Base-by-base conservation (phyloP, 2,797 vertebrate genomes). In the Adrianichthys oophorus region DNA sequence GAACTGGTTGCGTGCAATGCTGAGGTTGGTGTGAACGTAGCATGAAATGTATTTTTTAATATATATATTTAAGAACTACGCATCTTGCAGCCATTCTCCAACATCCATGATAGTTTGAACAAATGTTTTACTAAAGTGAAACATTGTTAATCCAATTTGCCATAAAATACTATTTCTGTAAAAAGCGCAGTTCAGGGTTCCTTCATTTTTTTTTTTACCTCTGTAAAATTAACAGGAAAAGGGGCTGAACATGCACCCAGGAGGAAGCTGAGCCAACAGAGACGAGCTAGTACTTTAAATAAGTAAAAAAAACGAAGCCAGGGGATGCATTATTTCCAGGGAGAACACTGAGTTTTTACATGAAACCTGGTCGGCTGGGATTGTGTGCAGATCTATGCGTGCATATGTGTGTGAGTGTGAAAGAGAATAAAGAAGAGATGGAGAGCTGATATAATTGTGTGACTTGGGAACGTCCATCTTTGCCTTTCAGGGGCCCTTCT, bases 401-500 rank as follows among this genome's bases (percentile, higher is more conserved):
- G 19, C 58, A 29, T 45, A 7, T 65, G 46, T 58, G 51, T 69
- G n/a, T 61, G 64, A 44, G 52, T 53, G n/a, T 46, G 45, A 59
- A 63, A 62, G 48, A 52, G 52, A 15, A 50, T 15, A 65, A 58
- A 62, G 23, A 21, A 66, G 65, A 83, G 72, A 79, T 59, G 66
- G 80, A 79, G 84, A 84, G 78, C 83, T 89, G 84, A 87, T 91
- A 89, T 90, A 91, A 91, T 85, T 92, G 88, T 91, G 91, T 93
- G 92, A 93, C 90, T 83, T 89, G 90, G 90, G 91, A 91, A 87
- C 90, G 65, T 91, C 85, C 91, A 84, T 93, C 90, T 93, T 93
- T 93, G 89, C 92, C 87, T 92, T 93, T 82, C 92, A 93, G 92
- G 91, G 90, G 78, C 90, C 92, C 84, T 89, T 92, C 91, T 91